Base-by-base conservation (phyloP, 1,140 invertebrate species). In the Solenopsis fugax region DNA sequence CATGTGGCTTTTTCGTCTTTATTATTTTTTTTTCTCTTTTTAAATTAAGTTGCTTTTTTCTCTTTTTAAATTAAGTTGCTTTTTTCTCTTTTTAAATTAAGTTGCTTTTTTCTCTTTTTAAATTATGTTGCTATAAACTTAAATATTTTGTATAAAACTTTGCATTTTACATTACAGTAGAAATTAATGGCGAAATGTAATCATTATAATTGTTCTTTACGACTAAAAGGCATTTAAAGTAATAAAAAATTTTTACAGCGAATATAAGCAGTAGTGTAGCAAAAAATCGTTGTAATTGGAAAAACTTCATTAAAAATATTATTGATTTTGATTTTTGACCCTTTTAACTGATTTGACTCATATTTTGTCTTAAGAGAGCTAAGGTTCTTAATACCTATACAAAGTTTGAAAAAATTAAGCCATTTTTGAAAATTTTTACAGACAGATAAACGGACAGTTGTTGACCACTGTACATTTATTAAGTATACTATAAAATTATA, bases 1-100 rank as follows among this genome's bases (percentile, higher is more conserved):
- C 12, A n/a, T 56, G 7, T 50, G 10, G 41, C 21, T 87, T 77
- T 92, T 91, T 87, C 86, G 13, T 9, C 9, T 56, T 29, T 0
- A 37, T 81, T 45, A 29, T 71, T 9, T 69, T 29, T 58, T 65
- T 21, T 16, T 24, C 13, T 29, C n/a, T 18, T 67, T 60, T 41
- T 56, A 80, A 75, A 64, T 64, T 69, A 87, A 34, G 1, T 81
- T 62, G 24, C 5, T 54, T 58, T 65, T 21, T 16, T 24, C 13
- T 29, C n/a, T 18, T 67, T 60, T 41, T 56, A 80, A 75, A 64
- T 64, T 69, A 87, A 34, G 1, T 81, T 62, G 24, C 5, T 54
- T 58, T 65, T 21, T 16, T 24, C 13, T 29, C n/a, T 18, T 67
- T 60, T 41, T 56, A 80, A 75, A 64, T 64, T 69, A 87, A 34